Base-by-base conservation (phyloP, 35 echinoderm and acorn worm genomes). In the Lytechinus variegatus region DNA sequence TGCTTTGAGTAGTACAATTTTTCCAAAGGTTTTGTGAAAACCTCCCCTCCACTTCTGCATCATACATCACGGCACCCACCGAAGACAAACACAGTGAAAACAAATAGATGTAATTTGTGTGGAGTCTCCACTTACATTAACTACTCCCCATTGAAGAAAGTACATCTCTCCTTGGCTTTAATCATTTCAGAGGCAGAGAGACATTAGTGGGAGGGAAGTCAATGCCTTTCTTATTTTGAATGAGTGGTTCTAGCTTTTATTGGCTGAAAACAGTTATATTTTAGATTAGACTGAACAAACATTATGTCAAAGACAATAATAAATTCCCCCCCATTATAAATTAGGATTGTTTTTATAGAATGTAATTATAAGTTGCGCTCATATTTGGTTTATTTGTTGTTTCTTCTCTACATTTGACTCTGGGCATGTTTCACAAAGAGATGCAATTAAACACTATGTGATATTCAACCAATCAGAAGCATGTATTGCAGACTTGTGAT, bases 81-180 rank as follows among this genome's bases (percentile, higher is more conserved):
- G 7, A 2, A n/a, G 66, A 52, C 88, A 90, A 33, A 90, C 52
- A 52, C 52, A 90, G 27, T 54, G 28, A 90, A 79, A 90, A 90
- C 88, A 90, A 90, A 90, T 90, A 90, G 88, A 90, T 54, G 11
- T 90, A 90, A 90, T 90, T 90, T 90, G 88, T 44, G 28, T 44
- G 33, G 28, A 90, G 29, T 90, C 29, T 90, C 88, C 10, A 12
- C 52, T 54, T 44, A 52, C 52, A 90, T 90, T 90, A 90, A 90
- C 28, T 2, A 54, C 13, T 33, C 10, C 28, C 10, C 7, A 44
- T 44, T 44, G 33, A 44, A 44, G 29, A 90, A 90, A 90, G 88
- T 90, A 90, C 88, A 90, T 14, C 52, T 90, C 16, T 44, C 88
- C 88, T 90, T 6, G 19, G 19, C n/a, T n/a, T n/a, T 8, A 58